A percentile compares a stretch with the other conserved stretches of the same genome.
These are phyloP conservation scores for Pteropus rufus DNA, from an alignment of 2,797 vertebrate genomes.

Conservation along the genomic window DNA sequence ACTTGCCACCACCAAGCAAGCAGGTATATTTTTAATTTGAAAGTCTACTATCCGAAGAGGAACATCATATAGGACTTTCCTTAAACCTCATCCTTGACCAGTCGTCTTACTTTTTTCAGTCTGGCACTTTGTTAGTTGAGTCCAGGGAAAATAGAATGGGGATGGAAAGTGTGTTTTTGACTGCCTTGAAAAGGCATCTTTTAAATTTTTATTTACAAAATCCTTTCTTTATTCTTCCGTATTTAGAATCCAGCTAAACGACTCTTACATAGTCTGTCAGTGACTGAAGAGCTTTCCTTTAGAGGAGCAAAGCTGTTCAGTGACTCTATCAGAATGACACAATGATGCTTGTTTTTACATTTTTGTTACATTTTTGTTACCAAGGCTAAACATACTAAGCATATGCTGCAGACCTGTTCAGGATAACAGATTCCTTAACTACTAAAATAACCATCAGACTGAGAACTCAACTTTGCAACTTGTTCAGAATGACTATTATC, in stretches of 20 bases:
- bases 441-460: neutral
- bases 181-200: neutral
- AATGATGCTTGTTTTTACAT: neutral
- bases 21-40: slow-evolving; percentile 52
- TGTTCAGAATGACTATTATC: neutral
- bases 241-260: neutral
- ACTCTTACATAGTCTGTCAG: neutral
- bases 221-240: neutral
- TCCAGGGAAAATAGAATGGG: neutral
- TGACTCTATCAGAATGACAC: neutral
- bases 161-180: neutral
- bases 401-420: neutral
- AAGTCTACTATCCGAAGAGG: neutral
- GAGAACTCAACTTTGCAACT: neutral
- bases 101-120: neutral
- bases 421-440: neutral
- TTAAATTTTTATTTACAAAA: neutral
- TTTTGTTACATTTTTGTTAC: neutral
- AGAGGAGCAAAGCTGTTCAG: neutral
- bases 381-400: neutral
- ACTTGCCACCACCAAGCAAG: slow-evolving; percentile 58
- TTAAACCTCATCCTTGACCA: neutral
- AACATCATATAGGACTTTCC: neutral
- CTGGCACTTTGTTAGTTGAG: neutral
- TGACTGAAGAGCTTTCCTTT: neutral